Percentiles rank a stretch among this genome's conserved stretches.
phyloP scores from a whole-genome alignment of 2,888 invertebrate genomes.

The Neuroscelio doddi region DNA sequence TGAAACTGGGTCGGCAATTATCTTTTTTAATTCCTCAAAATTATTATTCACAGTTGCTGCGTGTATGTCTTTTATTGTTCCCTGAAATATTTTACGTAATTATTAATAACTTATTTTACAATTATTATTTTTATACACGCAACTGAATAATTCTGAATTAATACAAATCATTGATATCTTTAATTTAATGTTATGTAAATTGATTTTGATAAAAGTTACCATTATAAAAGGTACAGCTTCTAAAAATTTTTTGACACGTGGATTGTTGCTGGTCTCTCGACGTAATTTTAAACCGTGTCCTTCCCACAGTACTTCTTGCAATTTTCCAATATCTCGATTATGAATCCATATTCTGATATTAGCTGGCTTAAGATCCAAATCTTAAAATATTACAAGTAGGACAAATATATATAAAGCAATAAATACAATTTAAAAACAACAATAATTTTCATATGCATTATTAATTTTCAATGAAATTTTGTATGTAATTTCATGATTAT shows the following conservation, averaged over 20 bases:
- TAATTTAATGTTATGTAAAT: background rate
- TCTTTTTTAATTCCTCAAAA: slow-evolving; percentile 79
- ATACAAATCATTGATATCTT: slow-evolving; percentile 1
- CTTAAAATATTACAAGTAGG: slow-evolving; percentile 73
- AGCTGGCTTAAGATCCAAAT: slow-evolving; percentile 85
- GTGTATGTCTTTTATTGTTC: slow-evolving; percentile 87
- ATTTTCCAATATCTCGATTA: slow-evolving; percentile 88
- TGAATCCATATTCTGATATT: slow-evolving; percentile 97
- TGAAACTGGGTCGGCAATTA: slow-evolving; percentile 80
- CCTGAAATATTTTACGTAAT: slow-evolving; percentile 75
- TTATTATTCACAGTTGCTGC: slow-evolving; percentile 84
- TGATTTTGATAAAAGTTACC: too few species aligned
- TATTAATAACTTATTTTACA: background rate
- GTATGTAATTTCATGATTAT: too few species aligned
- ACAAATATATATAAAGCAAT: background rate
- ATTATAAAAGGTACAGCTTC: slow-evolving; percentile 95
- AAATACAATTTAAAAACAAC: background rate
- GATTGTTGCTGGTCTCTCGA: slow-evolving; percentile 88
- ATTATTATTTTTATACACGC: background rate
- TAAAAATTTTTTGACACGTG: slow-evolving; percentile 86
- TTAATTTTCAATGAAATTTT: too few species aligned
- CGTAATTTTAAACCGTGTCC: slow-evolving; percentile 89
- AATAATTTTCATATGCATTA: too few species aligned
- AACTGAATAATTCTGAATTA: slow-evolving; percentile 1
- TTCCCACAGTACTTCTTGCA: slow-evolving; percentile 92